Conservation (phyloP, 2,797 vertebrate species). For the Prionace glauca region DNA sequence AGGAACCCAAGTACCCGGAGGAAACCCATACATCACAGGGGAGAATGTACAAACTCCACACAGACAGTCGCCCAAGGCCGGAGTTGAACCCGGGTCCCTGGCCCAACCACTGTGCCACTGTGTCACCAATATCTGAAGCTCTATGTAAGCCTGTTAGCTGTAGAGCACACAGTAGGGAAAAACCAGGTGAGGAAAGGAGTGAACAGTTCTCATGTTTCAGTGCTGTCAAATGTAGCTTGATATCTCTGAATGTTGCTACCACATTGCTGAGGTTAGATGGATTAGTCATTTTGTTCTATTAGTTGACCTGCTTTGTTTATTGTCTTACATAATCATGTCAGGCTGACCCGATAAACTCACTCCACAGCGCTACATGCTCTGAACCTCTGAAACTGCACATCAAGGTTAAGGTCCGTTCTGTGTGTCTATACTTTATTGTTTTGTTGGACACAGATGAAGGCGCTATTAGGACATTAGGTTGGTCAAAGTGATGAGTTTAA, state of each 20-base stretch:
- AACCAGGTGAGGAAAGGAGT: not conserved
- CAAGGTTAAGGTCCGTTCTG: not conserved
- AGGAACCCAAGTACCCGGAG: too few relatives aligned
- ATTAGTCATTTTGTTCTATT: not conserved
- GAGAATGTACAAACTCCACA: too few relatives aligned
- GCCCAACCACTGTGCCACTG: too few relatives aligned
- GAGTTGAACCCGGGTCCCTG: too few relatives aligned
- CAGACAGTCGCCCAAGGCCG: too few relatives aligned
- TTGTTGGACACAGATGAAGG: not conserved
- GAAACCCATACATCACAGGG: too few relatives aligned
- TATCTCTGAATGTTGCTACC: not conserved
- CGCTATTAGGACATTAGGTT: not conserved
- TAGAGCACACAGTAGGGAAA: not conserved
- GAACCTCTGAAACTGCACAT: not conserved
- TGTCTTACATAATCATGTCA: not conserved
- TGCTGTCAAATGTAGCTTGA: not conserved
- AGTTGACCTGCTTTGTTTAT: not conserved
- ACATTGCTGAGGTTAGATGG: not conserved
- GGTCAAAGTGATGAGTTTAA: not conserved
- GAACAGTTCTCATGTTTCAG: not conserved
- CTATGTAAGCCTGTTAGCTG: not conserved
- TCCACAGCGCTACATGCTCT: not conserved
- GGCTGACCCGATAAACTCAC: not conserved
- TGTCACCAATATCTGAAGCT: too few relatives aligned
- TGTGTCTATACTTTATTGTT: not conserved